Conservation (phyloP, 2,797 vertebrate species). For the Emydoidea blandingii region DNA sequence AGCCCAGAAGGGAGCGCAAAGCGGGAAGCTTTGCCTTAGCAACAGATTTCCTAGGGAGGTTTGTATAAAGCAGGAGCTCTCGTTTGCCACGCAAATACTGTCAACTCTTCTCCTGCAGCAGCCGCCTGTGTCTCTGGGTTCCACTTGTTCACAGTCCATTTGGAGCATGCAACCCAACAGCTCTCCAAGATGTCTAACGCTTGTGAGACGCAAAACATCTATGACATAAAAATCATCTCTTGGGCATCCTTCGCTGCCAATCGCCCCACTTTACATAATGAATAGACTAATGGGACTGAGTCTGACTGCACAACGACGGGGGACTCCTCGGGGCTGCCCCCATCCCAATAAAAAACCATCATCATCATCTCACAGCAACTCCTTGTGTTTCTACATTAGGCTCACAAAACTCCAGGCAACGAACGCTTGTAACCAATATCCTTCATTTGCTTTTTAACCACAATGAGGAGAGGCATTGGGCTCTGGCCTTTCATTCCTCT, state of each 20-base stretch:
- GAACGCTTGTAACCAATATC: slow-evolving; percentile 28
- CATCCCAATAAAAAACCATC: slow-evolving; percentile 4
- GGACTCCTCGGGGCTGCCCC: background rate
- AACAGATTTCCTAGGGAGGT: background rate
- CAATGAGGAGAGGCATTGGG: slow-evolving; percentile 3
- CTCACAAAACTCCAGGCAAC: slow-evolving; percentile 41
- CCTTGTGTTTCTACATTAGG: slow-evolving; percentile 5
- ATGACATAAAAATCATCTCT: slow-evolving; percentile 32
- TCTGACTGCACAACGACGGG: background rate
- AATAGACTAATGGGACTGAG: slow-evolving; percentile 40
- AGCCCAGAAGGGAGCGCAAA: background rate
- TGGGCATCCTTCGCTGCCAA: background rate
- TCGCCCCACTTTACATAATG: slow-evolving; percentile 27
- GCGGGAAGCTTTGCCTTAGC: background rate
- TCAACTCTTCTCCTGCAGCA: background rate
- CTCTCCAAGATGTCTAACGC: background rate
- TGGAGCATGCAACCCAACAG: slow-evolving; percentile 8
- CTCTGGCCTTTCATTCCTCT: slow-evolving; percentile 15
- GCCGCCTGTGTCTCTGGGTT: background rate
- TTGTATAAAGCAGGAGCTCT: rapidly evolving
- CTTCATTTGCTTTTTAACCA: slow-evolving; percentile 62
- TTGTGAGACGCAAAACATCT: background rate
- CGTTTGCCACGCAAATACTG: background rate
- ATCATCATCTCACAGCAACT: background rate
- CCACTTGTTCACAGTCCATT: background rate